A percentile compares a stretch with the other conserved stretches of the same genome.
phyloP scores from a whole-genome alignment of 2,888 invertebrate species.

The Megalurothrips usitatus region DNA sequence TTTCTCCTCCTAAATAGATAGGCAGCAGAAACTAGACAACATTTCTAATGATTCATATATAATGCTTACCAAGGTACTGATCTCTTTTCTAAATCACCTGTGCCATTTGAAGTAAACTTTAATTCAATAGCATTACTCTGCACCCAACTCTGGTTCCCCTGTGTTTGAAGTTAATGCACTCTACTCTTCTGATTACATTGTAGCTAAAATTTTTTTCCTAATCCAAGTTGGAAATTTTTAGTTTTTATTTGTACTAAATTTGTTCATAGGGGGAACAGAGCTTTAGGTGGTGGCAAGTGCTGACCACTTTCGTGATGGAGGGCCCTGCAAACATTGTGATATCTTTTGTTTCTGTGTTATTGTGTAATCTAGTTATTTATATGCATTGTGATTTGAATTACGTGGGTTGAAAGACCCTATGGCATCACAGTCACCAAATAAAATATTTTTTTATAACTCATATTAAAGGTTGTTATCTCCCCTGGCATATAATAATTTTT shows the following conservation, averaged over 20 bases:
- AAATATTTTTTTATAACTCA: constrained; percentile 16
- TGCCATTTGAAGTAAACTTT: constrained; percentile 16
- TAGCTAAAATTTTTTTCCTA: background rate
- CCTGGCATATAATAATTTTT: background rate
- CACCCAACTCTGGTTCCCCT: constrained; percentile 14
- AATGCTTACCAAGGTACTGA: constrained; percentile 23
- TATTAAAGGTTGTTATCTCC: constrained; percentile 12
- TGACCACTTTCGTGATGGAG: background rate
- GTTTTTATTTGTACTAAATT: background rate
- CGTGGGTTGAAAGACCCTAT: background rate
- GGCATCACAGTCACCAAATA: constrained; percentile 25
- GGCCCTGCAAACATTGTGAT: constrained; percentile 24
- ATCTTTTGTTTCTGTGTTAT: constrained; percentile 27
- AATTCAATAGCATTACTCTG: constrained; percentile 12
- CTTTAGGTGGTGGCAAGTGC: background rate
- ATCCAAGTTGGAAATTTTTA: background rate
- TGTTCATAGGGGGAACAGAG: background rate
- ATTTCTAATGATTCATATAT: background rate
- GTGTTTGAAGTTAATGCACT: background rate
- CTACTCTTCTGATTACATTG: background rate
- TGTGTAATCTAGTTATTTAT: constrained; percentile 25
- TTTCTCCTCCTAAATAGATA: background rate
- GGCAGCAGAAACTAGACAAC: background rate
- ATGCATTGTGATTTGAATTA: constrained; percentile 21
- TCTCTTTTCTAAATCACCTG: constrained; percentile 21